Conservation (phyloP, 2,797 vertebrate species). For the Amblyopsis hoosieri region DNA sequence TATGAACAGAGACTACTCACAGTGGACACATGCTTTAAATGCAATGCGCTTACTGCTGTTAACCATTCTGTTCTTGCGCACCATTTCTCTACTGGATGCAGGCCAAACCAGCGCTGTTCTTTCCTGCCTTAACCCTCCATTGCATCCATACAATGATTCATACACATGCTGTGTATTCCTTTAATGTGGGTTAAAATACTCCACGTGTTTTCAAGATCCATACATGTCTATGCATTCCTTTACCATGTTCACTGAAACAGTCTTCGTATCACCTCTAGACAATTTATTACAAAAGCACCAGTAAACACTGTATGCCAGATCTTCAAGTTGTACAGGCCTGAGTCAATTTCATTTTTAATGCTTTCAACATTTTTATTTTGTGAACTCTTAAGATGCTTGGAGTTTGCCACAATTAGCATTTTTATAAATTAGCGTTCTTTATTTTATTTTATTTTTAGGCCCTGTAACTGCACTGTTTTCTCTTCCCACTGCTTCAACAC, state of each 20-base stretch:
- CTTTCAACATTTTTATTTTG: constrained; percentile 17
- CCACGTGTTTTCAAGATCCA: constrained; percentile 3
- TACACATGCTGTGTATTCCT: constrained; percentile 41
- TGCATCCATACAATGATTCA: constrained; percentile 52
- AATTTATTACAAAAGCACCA: constrained; percentile 27
- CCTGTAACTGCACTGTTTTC: constrained; percentile 72
- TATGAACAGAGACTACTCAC: constrained; percentile 53
- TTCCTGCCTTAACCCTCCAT: constrained; percentile 56
- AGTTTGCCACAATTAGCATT: constrained; percentile 17
- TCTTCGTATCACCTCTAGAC: constrained; percentile 39
- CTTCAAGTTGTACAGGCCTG: constrained; percentile 40
- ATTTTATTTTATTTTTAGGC: constrained; percentile 54
- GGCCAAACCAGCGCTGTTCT: constrained; percentile 47
- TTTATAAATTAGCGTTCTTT: constrained; percentile 16
- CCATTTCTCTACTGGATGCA: constrained; percentile 60
- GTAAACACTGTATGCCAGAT: constrained; percentile 39
- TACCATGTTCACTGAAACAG: constrained; percentile 11
- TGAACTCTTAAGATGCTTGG: constrained; percentile 24
- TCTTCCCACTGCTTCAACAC: constrained; percentile 69
- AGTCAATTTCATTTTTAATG: constrained; percentile 34
- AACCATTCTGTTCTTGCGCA: constrained; percentile 44
- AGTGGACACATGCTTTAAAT: constrained; percentile 52
- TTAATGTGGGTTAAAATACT: constrained; percentile 16
- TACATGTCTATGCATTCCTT: constrained; percentile 12
- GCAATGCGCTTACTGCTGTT: constrained; percentile 45